These are phyloP conservation scores for Lordiphosa fenestrarum DNA, from an alignment of 2,888 invertebrate genomes.

Conservation along the genomic window DNA sequence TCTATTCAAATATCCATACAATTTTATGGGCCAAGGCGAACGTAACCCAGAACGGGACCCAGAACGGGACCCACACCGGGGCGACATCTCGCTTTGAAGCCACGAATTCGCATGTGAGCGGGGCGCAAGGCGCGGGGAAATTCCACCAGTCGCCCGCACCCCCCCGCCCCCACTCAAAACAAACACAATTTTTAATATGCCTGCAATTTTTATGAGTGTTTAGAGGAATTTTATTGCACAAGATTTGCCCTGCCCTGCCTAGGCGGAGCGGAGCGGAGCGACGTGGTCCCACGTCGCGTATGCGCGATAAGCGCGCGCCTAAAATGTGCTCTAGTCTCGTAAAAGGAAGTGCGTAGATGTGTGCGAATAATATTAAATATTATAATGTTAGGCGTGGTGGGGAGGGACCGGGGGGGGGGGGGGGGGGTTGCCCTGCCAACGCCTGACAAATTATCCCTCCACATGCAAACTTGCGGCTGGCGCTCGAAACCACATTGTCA, in stretches of 20 bases:
- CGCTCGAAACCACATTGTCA: not conserved
- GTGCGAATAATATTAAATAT: constrained; percentile 68
- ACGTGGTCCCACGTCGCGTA: constrained; percentile 43
- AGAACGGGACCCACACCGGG: constrained; percentile 4
- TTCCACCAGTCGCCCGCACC: constrained; percentile 21
- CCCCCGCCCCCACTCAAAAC: constrained; percentile 46
- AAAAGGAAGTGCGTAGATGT: constrained; percentile 56
- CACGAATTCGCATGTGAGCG: constrained; percentile 54
- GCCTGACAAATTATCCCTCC: constrained; percentile 30
- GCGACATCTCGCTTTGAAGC: constrained; percentile 43
- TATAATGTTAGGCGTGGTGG: constrained; percentile 42
- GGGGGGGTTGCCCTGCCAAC: not conserved
- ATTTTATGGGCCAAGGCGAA: constrained; percentile 63
- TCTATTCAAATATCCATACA: constrained; percentile 77
- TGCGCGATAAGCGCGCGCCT: constrained; percentile 63
- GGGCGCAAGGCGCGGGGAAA: constrained; percentile 8
- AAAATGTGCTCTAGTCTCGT: constrained; percentile 71
- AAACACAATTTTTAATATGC: constrained; percentile 80
- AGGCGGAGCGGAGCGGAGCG: constrained; percentile 1
- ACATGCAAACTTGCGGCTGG: constrained; percentile 14
- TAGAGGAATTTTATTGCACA: constrained; percentile 80
- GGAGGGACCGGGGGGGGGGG: not conserved
- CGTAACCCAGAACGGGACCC: constrained; percentile 21
- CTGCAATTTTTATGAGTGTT: constrained; percentile 80
- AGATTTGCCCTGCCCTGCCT: constrained; percentile 68